Base-by-base conservation (phyloP, 2,113 vertebrate species). In the Bucco capensis region DNA sequence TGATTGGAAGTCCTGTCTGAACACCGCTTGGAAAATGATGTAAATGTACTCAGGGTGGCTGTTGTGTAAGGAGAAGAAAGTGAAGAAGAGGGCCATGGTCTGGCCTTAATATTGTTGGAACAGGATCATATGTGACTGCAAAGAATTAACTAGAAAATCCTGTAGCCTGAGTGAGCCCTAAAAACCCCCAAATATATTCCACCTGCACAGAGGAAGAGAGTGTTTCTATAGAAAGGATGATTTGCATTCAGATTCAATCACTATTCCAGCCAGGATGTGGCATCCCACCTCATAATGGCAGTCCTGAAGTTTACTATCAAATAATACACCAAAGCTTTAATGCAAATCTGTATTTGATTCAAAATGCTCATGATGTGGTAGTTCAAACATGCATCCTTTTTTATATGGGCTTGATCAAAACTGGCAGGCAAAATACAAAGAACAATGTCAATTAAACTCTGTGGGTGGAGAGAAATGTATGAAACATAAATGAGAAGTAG, bases 261-360 rank as follows among this genome's bases (percentile, higher is more conserved):
- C 78, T 91, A 3, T 74, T 94, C 47, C 28, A 89, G 44, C 19
- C 65, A 83, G 50, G 86, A 84, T 61, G 65, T 62, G 75, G 72
- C 83, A 94, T 84, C 69, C 33, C 64, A 95, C 42, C 58, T 91
- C 70, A 71, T 89, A 91, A 94, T 74, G 78, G 72, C 73, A 89
- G 44, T 75, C 94, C 37, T 88, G 60, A 96, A 94, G 54, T 92
- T 93, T 90, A 69, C 56, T 76, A 86, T 79, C 75, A 93, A 94
- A 89, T 77, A 89, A 91, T 74, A 84, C 21, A 94, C 31, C 74
- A 85, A 88, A 94, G 44, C 49, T 89, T 92, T 94, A 71, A 89
- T 53, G 12, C 31, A 94, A 93, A 94, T 91, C 76, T 94, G 53
- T 84, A 82, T 93, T 96, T 96, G 88, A 93, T 88, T 93, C 30